phyloP scores from a whole-genome alignment of 2,888 invertebrate genomes.

The Urechis unicinctus region DNA sequence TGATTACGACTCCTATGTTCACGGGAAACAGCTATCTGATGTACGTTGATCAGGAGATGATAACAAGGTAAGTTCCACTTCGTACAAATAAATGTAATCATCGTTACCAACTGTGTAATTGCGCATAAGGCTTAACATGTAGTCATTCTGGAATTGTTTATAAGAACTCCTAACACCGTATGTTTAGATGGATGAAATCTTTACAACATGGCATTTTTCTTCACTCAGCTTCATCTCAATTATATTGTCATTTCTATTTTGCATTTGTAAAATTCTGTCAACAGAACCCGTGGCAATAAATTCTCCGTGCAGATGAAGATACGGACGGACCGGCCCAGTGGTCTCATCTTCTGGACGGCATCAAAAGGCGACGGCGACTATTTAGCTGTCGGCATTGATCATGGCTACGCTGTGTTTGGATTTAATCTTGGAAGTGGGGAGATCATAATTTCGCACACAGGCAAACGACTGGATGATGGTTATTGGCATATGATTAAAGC shows the following conservation, averaged over 20 bases:
- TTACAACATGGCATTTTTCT: too few species aligned
- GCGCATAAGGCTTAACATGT: too few species aligned
- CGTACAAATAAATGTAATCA: neutral
- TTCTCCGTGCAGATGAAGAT: constrained; percentile 79
- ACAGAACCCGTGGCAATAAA: constrained; percentile 16
- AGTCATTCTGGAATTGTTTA: too few species aligned
- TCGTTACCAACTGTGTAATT: too few species aligned
- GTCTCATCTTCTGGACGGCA: constrained; percentile 80
- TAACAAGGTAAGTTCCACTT: constrained; percentile 12
- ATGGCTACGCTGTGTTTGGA: constrained; percentile 57
- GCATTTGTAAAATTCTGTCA: neutral
- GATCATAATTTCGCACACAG: constrained; percentile 75
- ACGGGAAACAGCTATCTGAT: constrained; percentile 79
- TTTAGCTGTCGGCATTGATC: constrained; percentile 75
- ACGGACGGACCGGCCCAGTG: constrained; percentile 65
- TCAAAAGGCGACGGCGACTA: constrained; percentile 71
- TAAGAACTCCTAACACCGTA: too few species aligned
- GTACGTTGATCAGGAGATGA: constrained; percentile 61
- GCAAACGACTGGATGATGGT: constrained; percentile 80
- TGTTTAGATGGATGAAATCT: too few species aligned
- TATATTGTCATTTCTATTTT: too few species aligned
- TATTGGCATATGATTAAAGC: constrained; percentile 75
- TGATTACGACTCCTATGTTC: constrained; percentile 64
- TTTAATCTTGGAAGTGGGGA: constrained; percentile 78
- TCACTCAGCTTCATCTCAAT: too few species aligned